Evolutionary conservation across 1,140 invertebrate species (phyloP).

Genomic region (Panulirus ornatus): DNA sequence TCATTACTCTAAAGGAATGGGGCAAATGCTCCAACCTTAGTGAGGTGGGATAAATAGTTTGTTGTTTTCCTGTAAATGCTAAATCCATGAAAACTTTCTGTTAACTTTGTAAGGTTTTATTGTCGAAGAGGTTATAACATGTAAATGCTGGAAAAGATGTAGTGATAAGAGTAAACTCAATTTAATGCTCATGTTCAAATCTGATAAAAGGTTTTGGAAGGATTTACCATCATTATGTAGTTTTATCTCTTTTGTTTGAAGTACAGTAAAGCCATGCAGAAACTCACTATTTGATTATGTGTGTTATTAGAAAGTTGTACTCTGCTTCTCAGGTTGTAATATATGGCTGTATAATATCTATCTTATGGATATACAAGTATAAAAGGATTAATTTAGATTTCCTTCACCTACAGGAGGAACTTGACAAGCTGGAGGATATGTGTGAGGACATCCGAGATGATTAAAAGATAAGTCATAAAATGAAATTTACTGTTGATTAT

Average conservation of each 20-base stretch:
- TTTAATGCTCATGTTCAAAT: too few species aligned
- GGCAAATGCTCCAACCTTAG: constrained; percentile 92
- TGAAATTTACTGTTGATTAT: background rate
- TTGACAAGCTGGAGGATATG: constrained; percentile 44
- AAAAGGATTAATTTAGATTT: background rate
- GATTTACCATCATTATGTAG: background rate
- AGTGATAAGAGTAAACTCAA: too few species aligned
- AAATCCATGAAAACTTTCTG: too few species aligned
- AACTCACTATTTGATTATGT: background rate
- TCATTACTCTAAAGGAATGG: constrained; percentile 94
- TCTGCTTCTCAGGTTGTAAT: background rate
- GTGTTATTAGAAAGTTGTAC: background rate
- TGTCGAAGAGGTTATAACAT: too few species aligned
- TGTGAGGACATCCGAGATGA: constrained; percentile 57
- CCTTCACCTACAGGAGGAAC: constrained; percentile 23
- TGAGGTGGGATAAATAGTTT: constrained; percentile 81
- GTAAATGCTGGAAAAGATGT: too few species aligned
- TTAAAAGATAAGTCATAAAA: background rate
- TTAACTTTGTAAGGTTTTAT: too few species aligned
- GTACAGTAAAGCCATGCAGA: background rate
- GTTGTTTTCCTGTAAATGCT: too few species aligned
- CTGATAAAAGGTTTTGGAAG: too few species aligned
- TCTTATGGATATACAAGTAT: background rate
- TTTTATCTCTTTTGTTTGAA: background rate
- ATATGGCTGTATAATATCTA: background rate